Conservation (phyloP, 2,888 invertebrate genomes). For the Idaea aversata region DNA sequence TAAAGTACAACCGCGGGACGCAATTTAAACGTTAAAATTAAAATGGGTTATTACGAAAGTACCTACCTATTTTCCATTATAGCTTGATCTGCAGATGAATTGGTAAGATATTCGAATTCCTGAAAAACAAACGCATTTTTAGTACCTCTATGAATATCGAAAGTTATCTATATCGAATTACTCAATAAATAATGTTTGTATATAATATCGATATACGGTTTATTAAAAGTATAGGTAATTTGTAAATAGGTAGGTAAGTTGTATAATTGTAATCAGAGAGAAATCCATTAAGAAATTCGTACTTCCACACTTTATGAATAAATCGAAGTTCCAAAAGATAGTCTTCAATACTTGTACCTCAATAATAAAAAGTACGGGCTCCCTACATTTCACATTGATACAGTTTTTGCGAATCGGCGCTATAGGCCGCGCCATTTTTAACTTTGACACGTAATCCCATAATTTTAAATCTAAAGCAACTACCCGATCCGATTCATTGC, state of each 20-base stretch:
- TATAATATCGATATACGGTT: too few species aligned
- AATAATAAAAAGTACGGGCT: slow-evolving; percentile 40
- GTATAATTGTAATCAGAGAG: too few species aligned
- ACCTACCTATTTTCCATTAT: slow-evolving; percentile 57
- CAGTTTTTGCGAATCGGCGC: slow-evolving; percentile 46
- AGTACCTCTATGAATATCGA: not conserved
- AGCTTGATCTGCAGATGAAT: slow-evolving; percentile 44
- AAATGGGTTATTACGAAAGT: not conserved
- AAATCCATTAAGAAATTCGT: too few species aligned
- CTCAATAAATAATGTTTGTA: too few species aligned
- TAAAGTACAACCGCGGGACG: too few species aligned
- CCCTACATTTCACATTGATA: slow-evolving; percentile 42
- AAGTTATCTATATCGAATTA: too few species aligned
- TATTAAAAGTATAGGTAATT: too few species aligned
- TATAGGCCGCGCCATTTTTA: slow-evolving; percentile 51
- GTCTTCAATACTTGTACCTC: slow-evolving; percentile 18
- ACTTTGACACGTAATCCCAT: slow-evolving; percentile 45
- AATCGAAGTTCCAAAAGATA: too few species aligned
- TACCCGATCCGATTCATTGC: slow-evolving; percentile 40
- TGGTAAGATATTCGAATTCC: slow-evolving; percentile 39
- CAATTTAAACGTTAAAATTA: too few species aligned
- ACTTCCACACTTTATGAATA: too few species aligned
- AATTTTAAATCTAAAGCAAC: slow-evolving; percentile 44
- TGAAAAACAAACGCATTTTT: slow-evolving; percentile 21
- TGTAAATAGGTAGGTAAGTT: too few species aligned